Evolutionary conservation across 2,888 invertebrate species (phyloP).

Genomic region (Glyphotaelius pellucidus): DNA sequence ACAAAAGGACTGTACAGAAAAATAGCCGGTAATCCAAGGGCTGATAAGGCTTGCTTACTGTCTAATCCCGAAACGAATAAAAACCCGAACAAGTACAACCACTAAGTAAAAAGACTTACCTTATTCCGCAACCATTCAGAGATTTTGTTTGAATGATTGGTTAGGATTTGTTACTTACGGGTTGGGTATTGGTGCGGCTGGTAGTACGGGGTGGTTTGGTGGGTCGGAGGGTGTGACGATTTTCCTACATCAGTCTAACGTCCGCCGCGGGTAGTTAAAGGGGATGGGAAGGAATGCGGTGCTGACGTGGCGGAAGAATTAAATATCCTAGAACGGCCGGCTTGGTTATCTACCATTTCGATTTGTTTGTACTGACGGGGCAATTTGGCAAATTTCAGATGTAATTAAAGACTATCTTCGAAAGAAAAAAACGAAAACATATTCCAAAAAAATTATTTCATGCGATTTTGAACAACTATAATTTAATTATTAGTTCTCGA

Average conservation of each 20-base stretch:
- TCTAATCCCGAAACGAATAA: neutral
- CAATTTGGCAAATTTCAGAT: neutral
- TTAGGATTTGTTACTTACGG: neutral
- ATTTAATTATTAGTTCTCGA: too few relatives aligned
- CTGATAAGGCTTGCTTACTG: conserved; percentile 58
- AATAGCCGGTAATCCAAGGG: conserved; percentile 60
- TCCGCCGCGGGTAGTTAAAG: conserved; percentile 63
- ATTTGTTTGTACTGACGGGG: neutral
- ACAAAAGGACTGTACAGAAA: conserved; percentile 62
- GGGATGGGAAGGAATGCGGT: conserved; percentile 44
- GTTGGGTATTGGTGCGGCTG: neutral
- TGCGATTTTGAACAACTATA: too few relatives aligned
- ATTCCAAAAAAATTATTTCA: too few relatives aligned
- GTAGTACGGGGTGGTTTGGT: neutral
- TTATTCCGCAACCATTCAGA: neutral
- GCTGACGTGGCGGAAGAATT: conserved; percentile 50
- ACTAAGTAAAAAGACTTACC: neutral
- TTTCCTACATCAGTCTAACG: conserved; percentile 63
- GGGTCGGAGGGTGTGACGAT: conserved; percentile 56
- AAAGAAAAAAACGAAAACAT: too few relatives aligned
- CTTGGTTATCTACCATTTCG: neutral
- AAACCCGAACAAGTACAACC: neutral
- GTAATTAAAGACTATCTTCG: too few relatives aligned
- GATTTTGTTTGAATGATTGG: neutral
- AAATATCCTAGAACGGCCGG: neutral